These are phyloP conservation scores for Clarias fuscus DNA, from an alignment of 2,797 vertebrate species.

Conservation along the genomic window DNA sequence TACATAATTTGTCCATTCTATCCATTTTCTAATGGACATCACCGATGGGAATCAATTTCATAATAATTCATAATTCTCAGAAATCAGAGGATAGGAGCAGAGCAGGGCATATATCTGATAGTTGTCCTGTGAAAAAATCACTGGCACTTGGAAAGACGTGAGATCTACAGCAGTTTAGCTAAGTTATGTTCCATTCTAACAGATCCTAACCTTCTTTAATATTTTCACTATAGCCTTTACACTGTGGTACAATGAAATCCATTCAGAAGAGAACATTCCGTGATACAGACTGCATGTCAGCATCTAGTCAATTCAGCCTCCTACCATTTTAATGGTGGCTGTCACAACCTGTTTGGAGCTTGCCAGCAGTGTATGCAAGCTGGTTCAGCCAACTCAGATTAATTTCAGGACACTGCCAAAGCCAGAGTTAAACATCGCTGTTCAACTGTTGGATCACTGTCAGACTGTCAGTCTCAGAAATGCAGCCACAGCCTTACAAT, in stretches of 20 bases:
- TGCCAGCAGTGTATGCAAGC: neutral
- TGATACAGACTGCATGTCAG: neutral
- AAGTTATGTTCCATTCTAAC: neutral
- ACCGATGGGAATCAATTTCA: neutral
- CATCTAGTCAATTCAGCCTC: conserved; percentile 4
- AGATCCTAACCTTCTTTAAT: neutral
- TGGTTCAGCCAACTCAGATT: conserved; percentile 6
- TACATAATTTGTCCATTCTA: neutral
- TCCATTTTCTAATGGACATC: too few species aligned
- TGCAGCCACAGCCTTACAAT: neutral
- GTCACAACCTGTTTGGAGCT: neutral
- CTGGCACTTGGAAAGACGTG: neutral
- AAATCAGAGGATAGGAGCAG: neutral
- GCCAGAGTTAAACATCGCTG: neutral
- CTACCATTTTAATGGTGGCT: neutral
- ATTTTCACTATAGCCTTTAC: neutral
- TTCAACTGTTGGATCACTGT: conserved; percentile 3
- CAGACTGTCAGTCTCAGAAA: conserved; percentile 1
- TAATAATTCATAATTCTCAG: neutral
- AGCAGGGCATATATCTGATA: neutral
- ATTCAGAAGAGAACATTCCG: neutral
- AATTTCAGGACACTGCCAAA: conserved; percentile 33
- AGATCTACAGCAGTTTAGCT: neutral
- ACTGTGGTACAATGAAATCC: conserved; percentile 1
- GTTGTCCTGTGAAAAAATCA: neutral